Conservation (phyloP, 2,797 vertebrate genomes). For the Parambassis ranga region DNA sequence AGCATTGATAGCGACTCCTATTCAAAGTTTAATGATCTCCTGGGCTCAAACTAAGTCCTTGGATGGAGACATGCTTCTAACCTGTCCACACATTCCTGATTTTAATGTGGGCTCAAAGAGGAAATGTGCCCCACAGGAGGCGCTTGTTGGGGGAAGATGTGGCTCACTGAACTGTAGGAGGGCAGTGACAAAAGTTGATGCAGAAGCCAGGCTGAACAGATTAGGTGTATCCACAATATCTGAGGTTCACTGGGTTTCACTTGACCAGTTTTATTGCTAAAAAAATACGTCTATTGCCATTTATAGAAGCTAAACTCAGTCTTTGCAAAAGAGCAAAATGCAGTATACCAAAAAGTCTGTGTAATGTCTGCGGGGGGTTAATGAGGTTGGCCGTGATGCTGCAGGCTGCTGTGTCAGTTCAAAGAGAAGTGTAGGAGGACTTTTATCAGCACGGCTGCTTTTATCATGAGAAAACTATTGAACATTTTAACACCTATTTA, state of each 20-base stretch:
- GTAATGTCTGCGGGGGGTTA: slow-evolving; percentile 12
- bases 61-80: slow-evolving; percentile 1
- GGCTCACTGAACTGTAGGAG: slow-evolving; percentile 15
- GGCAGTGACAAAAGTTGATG: slow-evolving; percentile 28
- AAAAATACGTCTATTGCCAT: slow-evolving; percentile 1
- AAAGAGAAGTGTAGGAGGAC: not conserved
- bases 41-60: slow-evolving; percentile 31
- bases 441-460: not conserved
- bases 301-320: not conserved
- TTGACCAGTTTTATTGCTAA: slow-evolving; percentile 32
- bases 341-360: not conserved
- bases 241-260: slow-evolving; percentile 23
- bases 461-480: not conserved
- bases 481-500: not conserved
- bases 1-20: slow-evolving; percentile 35
- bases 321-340: not conserved
- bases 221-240: slow-evolving; percentile 23
- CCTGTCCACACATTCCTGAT: slow-evolving; percentile 21
- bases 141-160: slow-evolving; percentile 5
- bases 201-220: slow-evolving; percentile 23
- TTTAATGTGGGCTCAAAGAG: slow-evolving; percentile 28
- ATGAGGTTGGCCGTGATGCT: slow-evolving; percentile 4
- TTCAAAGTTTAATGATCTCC: slow-evolving; percentile 53
- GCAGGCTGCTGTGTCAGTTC: not conserved
- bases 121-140: slow-evolving; percentile 32